Base-by-base conservation (phyloP, 2,888 invertebrate species). In the Dorcus hopei region DNA sequence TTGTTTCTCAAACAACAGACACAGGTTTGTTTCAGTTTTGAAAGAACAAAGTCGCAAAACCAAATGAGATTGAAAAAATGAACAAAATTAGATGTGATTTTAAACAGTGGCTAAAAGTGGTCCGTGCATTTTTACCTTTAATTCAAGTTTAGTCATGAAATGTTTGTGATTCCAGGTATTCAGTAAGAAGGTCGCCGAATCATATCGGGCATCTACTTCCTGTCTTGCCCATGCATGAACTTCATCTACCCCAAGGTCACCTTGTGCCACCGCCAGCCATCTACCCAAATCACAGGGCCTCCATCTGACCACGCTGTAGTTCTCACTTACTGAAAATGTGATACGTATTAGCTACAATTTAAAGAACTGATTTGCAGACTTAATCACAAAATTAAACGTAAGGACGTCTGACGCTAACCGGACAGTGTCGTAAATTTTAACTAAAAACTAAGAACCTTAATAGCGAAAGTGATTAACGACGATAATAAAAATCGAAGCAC, bases 241-340 rank as follows among this genome's bases (percentile, higher is more conserved):
- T 79, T 54, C 78, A 78, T 66, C 74, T 73, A 43, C 77, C 78
- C 6, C 74, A 77, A 61, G 78, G 78, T 50, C 72, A 74, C 52
- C 62, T 75, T 49, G 61, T 74, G 63, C 78, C 79, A 11, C 73
- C 75, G 19, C 78, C 79, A 33, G 79, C 78, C n/a, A 78, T 79
- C 59, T 79, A 76, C 64, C 77, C 79, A 56, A 78, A 77, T 69
- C 79, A 79, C 66, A 73, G 79, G 68, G 79, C 79, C 69, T 79
- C 79, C 66, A 78, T 79, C 69, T 79, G 77, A 78, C 72, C 63
- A 65, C 55, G 49, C 51, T 50, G 54, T 23, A 52, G 52, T 42
- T 42, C 16, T 23, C 47, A 52, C 50, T 38, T 48, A 48, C 42
- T 58, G 42, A 58, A 48, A 58, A 57, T 54, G 54, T 61, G 61